These are phyloP conservation scores for Atrina japonica DNA, from an alignment of 2,888 invertebrate species.

Conservation along the genomic window DNA sequence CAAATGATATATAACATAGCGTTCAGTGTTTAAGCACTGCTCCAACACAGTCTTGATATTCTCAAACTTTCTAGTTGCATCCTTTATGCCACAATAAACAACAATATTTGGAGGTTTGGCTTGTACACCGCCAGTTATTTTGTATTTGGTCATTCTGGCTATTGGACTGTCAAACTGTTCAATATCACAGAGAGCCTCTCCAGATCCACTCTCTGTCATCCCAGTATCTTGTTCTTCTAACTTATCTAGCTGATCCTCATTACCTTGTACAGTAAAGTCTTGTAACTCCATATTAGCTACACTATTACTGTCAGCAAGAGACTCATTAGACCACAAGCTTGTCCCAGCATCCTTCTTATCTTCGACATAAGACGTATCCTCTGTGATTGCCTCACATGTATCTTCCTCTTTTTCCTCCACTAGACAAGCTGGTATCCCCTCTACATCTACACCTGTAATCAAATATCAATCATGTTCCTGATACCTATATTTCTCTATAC, in stretches of 20 bases:
- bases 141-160: not conserved
- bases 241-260: slow-evolving; percentile 13
- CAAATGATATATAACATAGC: slow-evolving; percentile 77
- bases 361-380: not conserved
- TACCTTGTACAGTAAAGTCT: slow-evolving; percentile 43
- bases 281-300: slow-evolving; percentile 49
- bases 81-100: slow-evolving; percentile 76
- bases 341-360: slow-evolving; percentile 11
- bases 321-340: slow-evolving; percentile 61
- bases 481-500: too few species aligned
- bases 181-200: slow-evolving; percentile 55
- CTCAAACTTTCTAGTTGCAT: slow-evolving; percentile 70
- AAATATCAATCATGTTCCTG: too few species aligned
- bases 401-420: slow-evolving; percentile 13
- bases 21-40: slow-evolving; percentile 69
- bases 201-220: slow-evolving; percentile 53
- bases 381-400: not conserved
- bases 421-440: slow-evolving; percentile 44
- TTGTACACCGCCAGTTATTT: slow-evolving; percentile 1
- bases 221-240: slow-evolving; percentile 9
- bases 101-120: slow-evolving; percentile 79
- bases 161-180: slow-evolving; percentile 38
- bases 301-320: slow-evolving; percentile 54
- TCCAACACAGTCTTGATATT: slow-evolving; percentile 61
- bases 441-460: slow-evolving; percentile 47